Percentiles rank a stretch among this genome's conserved stretches.
Conservation (phyloP, 2,888 invertebrate genomes). For the Crocallis elinguaria region DNA sequence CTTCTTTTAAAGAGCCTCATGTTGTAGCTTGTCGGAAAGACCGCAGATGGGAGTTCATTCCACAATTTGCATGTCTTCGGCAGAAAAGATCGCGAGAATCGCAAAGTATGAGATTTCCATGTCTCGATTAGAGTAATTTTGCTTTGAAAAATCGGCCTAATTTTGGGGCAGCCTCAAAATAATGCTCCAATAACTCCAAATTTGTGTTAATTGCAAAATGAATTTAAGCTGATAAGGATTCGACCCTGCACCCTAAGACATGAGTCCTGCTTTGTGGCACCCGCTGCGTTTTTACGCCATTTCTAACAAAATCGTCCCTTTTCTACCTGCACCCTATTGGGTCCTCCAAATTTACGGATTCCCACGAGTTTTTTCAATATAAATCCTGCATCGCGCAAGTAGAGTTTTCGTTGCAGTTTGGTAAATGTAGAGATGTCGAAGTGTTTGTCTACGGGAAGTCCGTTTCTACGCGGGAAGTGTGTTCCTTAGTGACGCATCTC, state of each 20-base stretch:
- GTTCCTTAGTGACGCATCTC: constrained; percentile 46
- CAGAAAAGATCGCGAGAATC: no score
- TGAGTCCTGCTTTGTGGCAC: neutral
- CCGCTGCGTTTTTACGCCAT: neutral
- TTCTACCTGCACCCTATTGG: constrained; percentile 11
- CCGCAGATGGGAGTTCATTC: no score
- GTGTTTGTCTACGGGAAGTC: constrained; percentile 52
- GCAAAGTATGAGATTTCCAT: no score
- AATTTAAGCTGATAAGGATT: neutral
- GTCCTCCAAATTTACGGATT: neutral
- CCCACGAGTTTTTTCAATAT: constrained; percentile 56
- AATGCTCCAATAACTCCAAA: no score
- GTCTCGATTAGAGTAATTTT: no score
- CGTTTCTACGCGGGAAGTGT: constrained; percentile 76
- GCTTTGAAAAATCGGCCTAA: no score
- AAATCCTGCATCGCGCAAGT: constrained; percentile 61
- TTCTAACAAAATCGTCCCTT: constrained; percentile 1
- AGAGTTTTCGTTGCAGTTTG: constrained; percentile 49
- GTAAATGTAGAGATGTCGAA: constrained; percentile 40
- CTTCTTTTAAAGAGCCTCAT: no score
- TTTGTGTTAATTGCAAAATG: constrained; percentile 3
- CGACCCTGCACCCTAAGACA: neutral
- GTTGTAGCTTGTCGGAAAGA: no score
- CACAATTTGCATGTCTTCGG: no score
- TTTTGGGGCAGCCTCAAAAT: no score